These are phyloP conservation scores for Hirudo medicinalis DNA, from an alignment of 1,140 invertebrate species.

Conservation along the genomic window DNA sequence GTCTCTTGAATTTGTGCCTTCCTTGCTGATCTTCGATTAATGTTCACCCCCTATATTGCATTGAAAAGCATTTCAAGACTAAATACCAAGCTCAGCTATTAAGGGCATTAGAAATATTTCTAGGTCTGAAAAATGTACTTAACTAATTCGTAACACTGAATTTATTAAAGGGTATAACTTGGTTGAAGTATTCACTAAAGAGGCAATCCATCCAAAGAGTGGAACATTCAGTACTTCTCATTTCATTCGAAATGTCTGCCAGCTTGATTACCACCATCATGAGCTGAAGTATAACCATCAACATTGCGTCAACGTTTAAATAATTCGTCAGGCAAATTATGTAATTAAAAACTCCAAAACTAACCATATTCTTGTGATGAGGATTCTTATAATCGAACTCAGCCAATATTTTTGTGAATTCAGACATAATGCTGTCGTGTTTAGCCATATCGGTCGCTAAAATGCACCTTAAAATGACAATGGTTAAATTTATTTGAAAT, in stretches of 20 bases:
- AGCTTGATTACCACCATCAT: conserved; percentile 75
- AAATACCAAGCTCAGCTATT: no score
- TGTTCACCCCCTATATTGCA: no score
- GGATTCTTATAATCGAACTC: conserved; percentile 59
- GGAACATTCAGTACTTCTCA: conserved; percentile 66
- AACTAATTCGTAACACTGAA: no score
- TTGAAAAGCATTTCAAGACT: no score
- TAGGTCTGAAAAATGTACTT: no score
- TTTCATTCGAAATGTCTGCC: conserved; percentile 74
- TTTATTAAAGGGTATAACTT: conserved; percentile 28
- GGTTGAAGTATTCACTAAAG: conserved; percentile 44
- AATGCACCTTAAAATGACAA: conserved; percentile 50
- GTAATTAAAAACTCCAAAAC: conserved; percentile 23
- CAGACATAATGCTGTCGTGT: conserved; percentile 68
- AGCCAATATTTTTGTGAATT: conserved; percentile 45
- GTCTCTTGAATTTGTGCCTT: no score
- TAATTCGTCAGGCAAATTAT: background rate
- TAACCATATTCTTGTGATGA: conserved; percentile 64
- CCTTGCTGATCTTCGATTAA: no score
- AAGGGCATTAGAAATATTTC: no score
- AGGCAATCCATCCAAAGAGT: conserved; percentile 71
- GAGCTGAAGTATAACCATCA: conserved; percentile 46
- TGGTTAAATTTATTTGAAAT: background rate
- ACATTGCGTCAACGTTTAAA: conserved; percentile 19
- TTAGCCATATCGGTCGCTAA: conserved; percentile 74